Evolutionary conservation across 2,888 invertebrate species (phyloP), one percentile per base, ranked within the genome.

Genomic region (Amblyjoppa fuscipennis): DNA sequence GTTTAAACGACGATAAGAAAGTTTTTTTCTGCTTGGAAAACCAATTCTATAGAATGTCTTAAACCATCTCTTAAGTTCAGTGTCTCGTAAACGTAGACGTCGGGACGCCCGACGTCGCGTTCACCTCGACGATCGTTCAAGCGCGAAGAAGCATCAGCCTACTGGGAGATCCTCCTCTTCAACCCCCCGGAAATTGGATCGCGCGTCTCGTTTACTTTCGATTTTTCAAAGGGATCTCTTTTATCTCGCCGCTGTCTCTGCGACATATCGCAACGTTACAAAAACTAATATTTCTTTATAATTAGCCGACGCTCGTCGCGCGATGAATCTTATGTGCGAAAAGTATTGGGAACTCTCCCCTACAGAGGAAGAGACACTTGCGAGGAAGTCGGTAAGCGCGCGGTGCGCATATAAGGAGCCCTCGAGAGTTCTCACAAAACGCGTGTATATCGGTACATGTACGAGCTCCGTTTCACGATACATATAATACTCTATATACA

Each of bases 121-220:
- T 81, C 77, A 74, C 74, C 51, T 56, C 81, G 84, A 70, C 81
- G 84, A 74, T 77, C 81, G 78, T 34, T 69, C 69, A 78, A 78
- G 81, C 81, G 81, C 84, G 81, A 84, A 81, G 84, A 74, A 81
- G 68, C 68, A 75, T 49, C 81, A 77, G 74, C 81, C 61, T 74
- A 34, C 49, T 41, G 49, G n/a, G 25, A 64, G 25, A 64, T 20
- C 41, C 28, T 49, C 64, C 28, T 38, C 45, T 69, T 74, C 69
- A 34, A 66, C 53, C 76, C 61, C 81, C 81, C 84, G 84, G 84
- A 85, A 85, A 85, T 85, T 85, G 84, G 84, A 81, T 81, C 84
- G 78, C 81, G 41, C 81, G 84, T 73, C 81, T 81, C 84, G 84
- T 85, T 85, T 81, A 64, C 80, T 71, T 71, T 70, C 71, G 53